phyloP scores from a whole-genome alignment of 2,113 vertebrate genomes.

The Hypanus sabinus region DNA sequence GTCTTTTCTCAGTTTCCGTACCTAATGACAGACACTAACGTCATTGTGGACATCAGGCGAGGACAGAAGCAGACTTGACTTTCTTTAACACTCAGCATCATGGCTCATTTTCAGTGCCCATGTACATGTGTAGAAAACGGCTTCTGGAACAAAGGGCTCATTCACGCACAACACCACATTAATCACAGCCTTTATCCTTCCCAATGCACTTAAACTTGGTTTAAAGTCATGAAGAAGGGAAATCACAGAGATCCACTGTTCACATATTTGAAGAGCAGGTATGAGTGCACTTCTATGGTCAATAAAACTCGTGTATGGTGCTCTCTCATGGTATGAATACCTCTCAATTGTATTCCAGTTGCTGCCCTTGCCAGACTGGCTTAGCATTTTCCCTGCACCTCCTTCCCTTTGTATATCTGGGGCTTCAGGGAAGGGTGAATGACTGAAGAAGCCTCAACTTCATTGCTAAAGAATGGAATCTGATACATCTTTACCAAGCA shows the following conservation, averaged over 20 bases:
- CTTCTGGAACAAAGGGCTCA: background rate
- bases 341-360: background rate
- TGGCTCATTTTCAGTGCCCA: background rate
- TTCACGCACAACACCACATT: background rate
- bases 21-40: background rate
- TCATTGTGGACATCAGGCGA: background rate
- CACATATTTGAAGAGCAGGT: background rate
- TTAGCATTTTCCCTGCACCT: background rate
- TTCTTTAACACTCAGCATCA: background rate
- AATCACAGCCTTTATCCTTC: background rate
- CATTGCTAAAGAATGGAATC: background rate
- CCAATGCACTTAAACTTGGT: background rate
- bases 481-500: background rate
- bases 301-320: background rate
- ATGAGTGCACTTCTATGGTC: background rate
- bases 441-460: background rate
- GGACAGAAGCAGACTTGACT: background rate
- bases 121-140: background rate
- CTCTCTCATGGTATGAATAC: background rate
- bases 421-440: too few species aligned
- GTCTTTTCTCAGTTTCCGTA: background rate
- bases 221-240: background rate
- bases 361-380: background rate
- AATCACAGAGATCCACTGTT: background rate
- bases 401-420: background rate